Evolutionary conservation across 1,140 invertebrate species (phyloP).

Genomic region (Episyrphus balteatus): DNA sequence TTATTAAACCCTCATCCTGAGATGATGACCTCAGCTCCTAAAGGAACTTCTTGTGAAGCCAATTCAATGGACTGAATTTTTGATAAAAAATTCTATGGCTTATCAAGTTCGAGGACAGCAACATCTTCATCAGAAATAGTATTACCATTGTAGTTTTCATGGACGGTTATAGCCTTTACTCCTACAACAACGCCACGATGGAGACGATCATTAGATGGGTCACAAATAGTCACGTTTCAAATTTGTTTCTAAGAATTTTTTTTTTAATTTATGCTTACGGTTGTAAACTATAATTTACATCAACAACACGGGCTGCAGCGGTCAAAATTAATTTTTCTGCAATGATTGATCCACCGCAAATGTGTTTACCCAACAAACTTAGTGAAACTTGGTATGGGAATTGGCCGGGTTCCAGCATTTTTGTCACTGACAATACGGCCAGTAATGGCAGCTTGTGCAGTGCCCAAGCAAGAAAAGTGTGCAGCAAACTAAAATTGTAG

Average conservation of each 20-base stretch:
- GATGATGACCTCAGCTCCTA: slow-evolving; percentile 13
- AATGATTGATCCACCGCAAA: slow-evolving; percentile 44
- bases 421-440: slow-evolving; percentile 36
- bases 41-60: slow-evolving; percentile 10
- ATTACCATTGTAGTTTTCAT: not conserved
- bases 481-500: no score
- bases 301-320: slow-evolving; percentile 42
- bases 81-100: slow-evolving; percentile 14
- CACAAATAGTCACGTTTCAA: not conserved
- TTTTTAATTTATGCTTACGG: not conserved
- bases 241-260: no score
- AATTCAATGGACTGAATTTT: slow-evolving; percentile 24
- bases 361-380: slow-evolving; percentile 22
- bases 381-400: slow-evolving; percentile 39
- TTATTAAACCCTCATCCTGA: slow-evolving; percentile 32
- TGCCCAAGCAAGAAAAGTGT: no score
- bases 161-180: no score
- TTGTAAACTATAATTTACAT: slow-evolving; percentile 10
- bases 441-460: not conserved
- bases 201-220: slow-evolving; percentile 11
- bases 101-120: slow-evolving; percentile 34
- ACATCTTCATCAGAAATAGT: slow-evolving; percentile 31
- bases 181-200: slow-evolving; percentile 22
- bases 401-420: slow-evolving; percentile 20
- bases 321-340: slow-evolving; percentile 37